Evolutionary conservation across 2,888 invertebrate species (phyloP).

Genomic region (Gari tellinella): DNA sequence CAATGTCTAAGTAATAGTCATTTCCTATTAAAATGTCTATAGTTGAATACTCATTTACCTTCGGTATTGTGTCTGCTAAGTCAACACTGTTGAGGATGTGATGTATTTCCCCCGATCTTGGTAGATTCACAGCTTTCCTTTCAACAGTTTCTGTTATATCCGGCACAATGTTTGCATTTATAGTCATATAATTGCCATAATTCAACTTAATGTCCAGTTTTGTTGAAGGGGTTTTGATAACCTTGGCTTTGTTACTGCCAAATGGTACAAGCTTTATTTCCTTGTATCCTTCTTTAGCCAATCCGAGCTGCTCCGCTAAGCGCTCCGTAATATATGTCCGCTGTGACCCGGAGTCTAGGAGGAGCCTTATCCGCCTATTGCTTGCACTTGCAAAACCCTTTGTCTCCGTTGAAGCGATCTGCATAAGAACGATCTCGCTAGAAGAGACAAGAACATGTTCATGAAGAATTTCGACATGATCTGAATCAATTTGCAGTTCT

Average conservation of each 20-base stretch:
- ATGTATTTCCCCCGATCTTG: background rate
- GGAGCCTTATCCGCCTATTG: background rate
- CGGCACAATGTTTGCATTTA: slow-evolving; percentile 30
- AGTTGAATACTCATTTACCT: slow-evolving; percentile 11
- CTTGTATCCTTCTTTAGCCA: slow-evolving; percentile 8
- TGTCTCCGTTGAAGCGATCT: slow-evolving; percentile 16
- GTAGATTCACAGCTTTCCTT: slow-evolving; percentile 10
- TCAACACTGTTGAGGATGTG: slow-evolving; percentile 14
- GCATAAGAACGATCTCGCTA: slow-evolving; percentile 29
- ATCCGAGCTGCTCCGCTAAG: slow-evolving; percentile 5
- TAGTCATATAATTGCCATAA: slow-evolving; percentile 6
- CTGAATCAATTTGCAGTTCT: background rate
- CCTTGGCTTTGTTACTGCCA: slow-evolving; percentile 2
- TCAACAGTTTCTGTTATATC: slow-evolving; percentile 25
- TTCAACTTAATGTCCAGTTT: slow-evolving; percentile 15
- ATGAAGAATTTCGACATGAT: background rate
- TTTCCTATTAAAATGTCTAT: slow-evolving; percentile 18
- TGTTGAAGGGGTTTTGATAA: slow-evolving; percentile 12
- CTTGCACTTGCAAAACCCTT: slow-evolving; percentile 8
- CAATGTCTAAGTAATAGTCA: slow-evolving; percentile 27
- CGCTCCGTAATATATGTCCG: slow-evolving; percentile 24
- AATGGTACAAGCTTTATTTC: slow-evolving; percentile 27
- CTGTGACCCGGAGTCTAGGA: slow-evolving; percentile 28
- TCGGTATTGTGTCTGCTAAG: slow-evolving; percentile 24
- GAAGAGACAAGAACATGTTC: slow-evolving; percentile 29